Evolutionary conservation across 2,888 invertebrate genomes (phyloP).

Genomic region (Lepidocyrtoides sp.): DNA sequence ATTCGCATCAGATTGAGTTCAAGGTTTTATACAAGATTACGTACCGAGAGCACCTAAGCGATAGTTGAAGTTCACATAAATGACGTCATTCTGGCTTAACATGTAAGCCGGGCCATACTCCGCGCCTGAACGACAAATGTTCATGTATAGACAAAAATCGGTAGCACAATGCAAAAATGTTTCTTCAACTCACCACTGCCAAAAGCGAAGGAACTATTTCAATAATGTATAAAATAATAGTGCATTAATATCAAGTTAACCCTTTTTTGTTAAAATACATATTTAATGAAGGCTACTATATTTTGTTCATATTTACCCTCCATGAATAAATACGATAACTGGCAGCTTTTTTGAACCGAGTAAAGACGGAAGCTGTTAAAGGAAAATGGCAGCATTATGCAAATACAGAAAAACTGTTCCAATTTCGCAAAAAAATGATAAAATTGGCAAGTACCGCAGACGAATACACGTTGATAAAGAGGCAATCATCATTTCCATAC

Average conservation of each 20-base stretch:
- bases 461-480: constrained; percentile 79
- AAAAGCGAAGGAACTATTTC: constrained; percentile 48
- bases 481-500: constrained; percentile 78
- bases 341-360: constrained; percentile 6
- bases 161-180: background rate
- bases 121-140: constrained; percentile 36
- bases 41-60: constrained; percentile 72
- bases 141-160: too few species aligned
- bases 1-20: too few species aligned
- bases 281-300: background rate
- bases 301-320: constrained; percentile 40
- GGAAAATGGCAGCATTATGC: background rate
- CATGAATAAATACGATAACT: constrained; percentile 65
- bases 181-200: constrained; percentile 30
- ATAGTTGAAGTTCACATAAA: constrained; percentile 79
- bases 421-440: too few species aligned
- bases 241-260: background rate
- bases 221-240: too few species aligned
- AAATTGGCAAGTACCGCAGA: constrained; percentile 63
- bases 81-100: constrained; percentile 59
- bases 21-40: too few species aligned
- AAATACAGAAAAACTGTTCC: background rate
- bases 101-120: constrained; percentile 77
- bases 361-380: constrained; percentile 43
- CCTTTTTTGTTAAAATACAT: background rate